phyloP scores from a whole-genome alignment of 2,888 invertebrate genomes.

The Phasia obesa region DNA sequence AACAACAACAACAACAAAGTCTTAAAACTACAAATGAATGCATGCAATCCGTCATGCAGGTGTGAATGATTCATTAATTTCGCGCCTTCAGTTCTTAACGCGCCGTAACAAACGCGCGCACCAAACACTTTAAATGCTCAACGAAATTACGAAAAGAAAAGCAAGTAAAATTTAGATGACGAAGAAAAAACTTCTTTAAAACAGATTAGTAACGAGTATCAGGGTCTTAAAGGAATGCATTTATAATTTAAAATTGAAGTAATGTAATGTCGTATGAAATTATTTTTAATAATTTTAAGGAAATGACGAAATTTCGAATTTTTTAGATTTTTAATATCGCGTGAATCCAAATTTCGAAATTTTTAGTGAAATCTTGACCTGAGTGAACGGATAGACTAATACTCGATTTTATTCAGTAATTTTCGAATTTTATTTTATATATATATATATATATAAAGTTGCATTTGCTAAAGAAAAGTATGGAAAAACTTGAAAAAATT shows the following conservation, averaged over 20 bases:
- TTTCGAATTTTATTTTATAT: no score
- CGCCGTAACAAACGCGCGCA: conserved; percentile 64
- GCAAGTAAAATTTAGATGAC: conserved; percentile 3
- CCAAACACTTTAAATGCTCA: conserved; percentile 50
- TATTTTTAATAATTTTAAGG: no score
- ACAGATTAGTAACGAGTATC: conserved; percentile 60
- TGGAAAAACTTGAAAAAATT: no score
- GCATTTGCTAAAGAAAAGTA: no score
- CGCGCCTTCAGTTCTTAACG: conserved; percentile 78
- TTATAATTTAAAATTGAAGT: background rate
- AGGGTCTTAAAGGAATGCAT: conserved; percentile 10
- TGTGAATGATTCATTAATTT: conserved; percentile 82
- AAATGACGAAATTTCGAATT: no score
- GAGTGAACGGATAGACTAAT: no score
- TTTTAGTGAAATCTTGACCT: no score
- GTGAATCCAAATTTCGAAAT: no score
- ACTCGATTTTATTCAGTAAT: no score
- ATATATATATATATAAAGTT: no score
- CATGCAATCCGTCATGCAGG: conserved; percentile 82
- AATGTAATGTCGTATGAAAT: no score
- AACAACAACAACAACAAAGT: conserved; percentile 53
- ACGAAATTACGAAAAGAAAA: conserved; percentile 45
- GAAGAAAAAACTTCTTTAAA: conserved; percentile 39
- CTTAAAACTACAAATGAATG: conserved; percentile 61
- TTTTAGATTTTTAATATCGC: no score